These are phyloP conservation scores for Anorthoa munda DNA, from an alignment of 2,888 invertebrate species.

Conservation along the genomic window DNA sequence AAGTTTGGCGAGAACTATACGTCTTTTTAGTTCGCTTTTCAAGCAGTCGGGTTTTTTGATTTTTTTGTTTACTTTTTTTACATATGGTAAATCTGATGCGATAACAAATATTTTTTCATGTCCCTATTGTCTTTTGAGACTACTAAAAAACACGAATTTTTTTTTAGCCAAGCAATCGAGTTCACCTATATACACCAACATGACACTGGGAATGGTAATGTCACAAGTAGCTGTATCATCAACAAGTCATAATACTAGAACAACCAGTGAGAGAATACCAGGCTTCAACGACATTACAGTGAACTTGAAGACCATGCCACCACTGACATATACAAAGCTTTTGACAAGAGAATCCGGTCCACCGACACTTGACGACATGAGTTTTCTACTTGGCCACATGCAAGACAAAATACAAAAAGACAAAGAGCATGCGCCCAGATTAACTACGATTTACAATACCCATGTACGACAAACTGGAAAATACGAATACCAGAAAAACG, in stretches of 20 bases:
- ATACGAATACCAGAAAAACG: neutral
- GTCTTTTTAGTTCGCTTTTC: too few relatives aligned
- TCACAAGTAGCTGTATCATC: neutral
- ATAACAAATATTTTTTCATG: too few relatives aligned
- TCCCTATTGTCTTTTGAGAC: neutral
- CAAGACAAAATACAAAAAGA: slow-evolving; percentile 7
- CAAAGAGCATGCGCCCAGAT: neutral
- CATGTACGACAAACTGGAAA: neutral
- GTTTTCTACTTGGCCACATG: neutral
- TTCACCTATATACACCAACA: neutral
- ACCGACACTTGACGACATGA: slow-evolving; percentile 13
- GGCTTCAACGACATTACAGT: slow-evolving; percentile 37
- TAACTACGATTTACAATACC: neutral
- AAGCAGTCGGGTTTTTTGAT: too few relatives aligned
- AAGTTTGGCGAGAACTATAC: too few relatives aligned
- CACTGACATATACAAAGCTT: neutral
- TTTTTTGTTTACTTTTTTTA: too few relatives aligned
- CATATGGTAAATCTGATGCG: too few relatives aligned
- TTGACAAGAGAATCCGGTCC: neutral
- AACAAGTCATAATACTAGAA: too few relatives aligned
- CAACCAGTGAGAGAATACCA: neutral
- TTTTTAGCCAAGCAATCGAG: neutral
- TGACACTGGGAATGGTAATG: neutral
- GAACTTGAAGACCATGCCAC: slow-evolving; percentile 31
- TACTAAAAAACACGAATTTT: neutral